phyloP scores from a whole-genome alignment of 2,888 invertebrate genomes.

The Alentia gelatinosa region DNA sequence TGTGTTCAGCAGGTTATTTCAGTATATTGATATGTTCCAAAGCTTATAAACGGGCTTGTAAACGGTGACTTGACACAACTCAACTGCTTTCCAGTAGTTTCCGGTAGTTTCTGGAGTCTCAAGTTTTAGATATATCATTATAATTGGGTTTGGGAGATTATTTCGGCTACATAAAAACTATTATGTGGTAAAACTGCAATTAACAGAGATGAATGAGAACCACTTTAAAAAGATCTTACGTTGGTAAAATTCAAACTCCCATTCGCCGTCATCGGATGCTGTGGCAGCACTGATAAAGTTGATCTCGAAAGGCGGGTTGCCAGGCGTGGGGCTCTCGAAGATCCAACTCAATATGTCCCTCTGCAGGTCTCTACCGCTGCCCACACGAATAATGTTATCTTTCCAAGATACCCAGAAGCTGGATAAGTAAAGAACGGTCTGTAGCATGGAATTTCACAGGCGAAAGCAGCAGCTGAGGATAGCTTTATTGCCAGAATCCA shows the following conservation, averaged over 20 bases:
- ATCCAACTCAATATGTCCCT: background rate
- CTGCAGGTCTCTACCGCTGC: background rate
- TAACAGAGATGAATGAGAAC: too few relatives aligned
- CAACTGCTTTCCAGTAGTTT: too few relatives aligned
- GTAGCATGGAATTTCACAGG: background rate
- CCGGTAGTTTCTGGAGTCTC: too few relatives aligned
- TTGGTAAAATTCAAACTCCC: constrained; percentile 11
- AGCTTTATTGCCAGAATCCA: background rate
- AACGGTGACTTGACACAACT: too few relatives aligned
- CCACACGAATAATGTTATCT: background rate
- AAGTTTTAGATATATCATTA: too few relatives aligned
- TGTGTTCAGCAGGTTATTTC: too few relatives aligned
- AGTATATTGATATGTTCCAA: too few relatives aligned
- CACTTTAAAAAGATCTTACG: too few relatives aligned
- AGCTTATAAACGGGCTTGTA: too few relatives aligned
- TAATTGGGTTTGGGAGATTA: too few relatives aligned
- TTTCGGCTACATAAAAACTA: too few relatives aligned
- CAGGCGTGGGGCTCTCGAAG: background rate
- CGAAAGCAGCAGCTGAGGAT: background rate
- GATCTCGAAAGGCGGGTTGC: background rate
- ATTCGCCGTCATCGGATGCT: background rate
- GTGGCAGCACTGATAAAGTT: background rate
- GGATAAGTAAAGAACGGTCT: background rate
- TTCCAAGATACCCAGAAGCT: constrained; percentile 41
- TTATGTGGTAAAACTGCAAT: too few relatives aligned